Base-by-base conservation (phyloP, 2,888 invertebrate genomes). In the Caenorhabditis sp. region DNA sequence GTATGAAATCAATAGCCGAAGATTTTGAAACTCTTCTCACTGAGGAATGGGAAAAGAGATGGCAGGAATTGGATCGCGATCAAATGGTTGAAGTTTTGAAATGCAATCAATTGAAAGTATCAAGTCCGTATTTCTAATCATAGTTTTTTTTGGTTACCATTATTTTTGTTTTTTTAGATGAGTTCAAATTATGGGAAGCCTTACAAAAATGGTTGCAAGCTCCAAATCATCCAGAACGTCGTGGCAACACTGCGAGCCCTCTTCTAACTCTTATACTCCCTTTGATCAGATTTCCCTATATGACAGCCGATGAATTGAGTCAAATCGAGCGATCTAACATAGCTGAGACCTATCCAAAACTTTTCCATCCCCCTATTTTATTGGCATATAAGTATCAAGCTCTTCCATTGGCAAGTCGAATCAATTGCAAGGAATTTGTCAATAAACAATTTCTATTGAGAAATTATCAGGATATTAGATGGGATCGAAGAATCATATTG, bases 291-390 rank as follows among this genome's bases (percentile, higher is more conserved):
- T 97, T 96, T 89, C 94, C 95, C 0, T 95, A 95, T 94, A 95
- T 97, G 94, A 92, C 93, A 21, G 93, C 94, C 0, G 91, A 93
- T 63, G 94, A 97, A 88, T 88, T 97, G 77, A 93, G 94, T 0
- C 92, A 93, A 85, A 89, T 97, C 27, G 89, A 95, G 59, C 89
- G 94, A 17, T 92, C 92, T 27, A 93, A 93, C 0, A 89, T 95
- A 8, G 70, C 84, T n/a, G 83, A 83, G 56, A 60, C 84, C 57
- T 84, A 88, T 72, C 83, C 86, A 17, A 85, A 87, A 17, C 76
- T 89, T 23, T 88, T 89, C 75, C 88, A 87, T 65, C 87, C 87
- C 2, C 83, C 87, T 63, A 84, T 89, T 52, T 84, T 89, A 71
- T 73, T 84, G 53, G 89, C 90, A 4, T 90, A 89, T 84, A 89